A percentile compares a stretch with the other conserved stretches of the same genome.
Evolutionary conservation across 2,797 vertebrate genomes (phyloP).

Genomic region (Carcharodon carcharias): DNA sequence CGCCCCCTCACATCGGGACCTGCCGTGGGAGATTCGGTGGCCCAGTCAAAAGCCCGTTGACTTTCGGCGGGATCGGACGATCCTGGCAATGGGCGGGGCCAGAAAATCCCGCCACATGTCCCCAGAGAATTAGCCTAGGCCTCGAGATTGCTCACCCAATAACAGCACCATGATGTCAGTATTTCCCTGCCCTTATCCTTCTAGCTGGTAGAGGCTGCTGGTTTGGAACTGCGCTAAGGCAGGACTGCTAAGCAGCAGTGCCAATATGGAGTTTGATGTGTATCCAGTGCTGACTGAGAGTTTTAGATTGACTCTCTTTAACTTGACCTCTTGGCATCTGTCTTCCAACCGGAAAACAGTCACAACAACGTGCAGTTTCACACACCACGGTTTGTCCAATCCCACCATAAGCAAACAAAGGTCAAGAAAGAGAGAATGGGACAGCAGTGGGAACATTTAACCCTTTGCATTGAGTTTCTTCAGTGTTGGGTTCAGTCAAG

Average conservation of each 20-base stretch:
- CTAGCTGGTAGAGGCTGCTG: background rate
- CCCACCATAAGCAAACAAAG: background rate
- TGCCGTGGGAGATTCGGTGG: too few relatives aligned
- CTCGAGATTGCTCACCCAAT: too few relatives aligned
- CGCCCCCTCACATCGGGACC: too few relatives aligned
- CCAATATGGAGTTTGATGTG: background rate
- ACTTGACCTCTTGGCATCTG: background rate
- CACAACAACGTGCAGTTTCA: too few relatives aligned
- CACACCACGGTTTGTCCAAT: too few relatives aligned
- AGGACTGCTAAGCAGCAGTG: background rate
- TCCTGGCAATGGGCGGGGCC: too few relatives aligned
- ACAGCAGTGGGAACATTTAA: background rate
- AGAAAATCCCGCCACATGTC: too few relatives aligned
- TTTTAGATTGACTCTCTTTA: background rate
- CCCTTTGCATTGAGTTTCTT: background rate
- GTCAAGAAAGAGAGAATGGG: background rate
- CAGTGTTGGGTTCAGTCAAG: background rate
- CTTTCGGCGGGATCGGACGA: too few relatives aligned
- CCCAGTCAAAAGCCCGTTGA: too few relatives aligned
- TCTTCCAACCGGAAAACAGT: background rate
- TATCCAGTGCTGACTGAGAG: background rate
- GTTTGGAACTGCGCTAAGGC: background rate
- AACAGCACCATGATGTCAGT: too few relatives aligned
- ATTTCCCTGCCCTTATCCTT: too few relatives aligned
- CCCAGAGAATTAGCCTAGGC: too few relatives aligned